Evolutionary conservation across 2,113 vertebrate genomes (phyloP).

Genomic region (Ptyas mucosa): DNA sequence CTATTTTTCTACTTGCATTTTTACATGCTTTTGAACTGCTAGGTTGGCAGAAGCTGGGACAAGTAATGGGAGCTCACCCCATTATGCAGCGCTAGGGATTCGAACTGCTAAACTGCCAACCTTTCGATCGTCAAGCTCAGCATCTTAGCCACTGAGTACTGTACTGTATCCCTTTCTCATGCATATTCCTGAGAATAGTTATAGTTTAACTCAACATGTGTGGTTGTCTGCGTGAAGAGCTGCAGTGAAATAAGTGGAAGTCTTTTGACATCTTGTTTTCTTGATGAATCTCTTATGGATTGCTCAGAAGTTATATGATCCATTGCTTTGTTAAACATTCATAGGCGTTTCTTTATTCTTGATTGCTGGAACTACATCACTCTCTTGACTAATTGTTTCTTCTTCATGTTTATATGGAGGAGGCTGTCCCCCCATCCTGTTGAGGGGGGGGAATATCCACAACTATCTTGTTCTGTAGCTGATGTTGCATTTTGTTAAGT

Average conservation of each 20-base stretch:
- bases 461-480: neutral
- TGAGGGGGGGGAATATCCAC: neutral
- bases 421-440: neutral
- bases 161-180: neutral
- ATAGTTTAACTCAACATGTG: neutral
- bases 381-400: neutral
- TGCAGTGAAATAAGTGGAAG: neutral
- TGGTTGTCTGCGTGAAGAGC: neutral
- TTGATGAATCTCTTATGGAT: neutral
- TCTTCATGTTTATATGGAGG: neutral
- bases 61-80: too few relatives aligned
- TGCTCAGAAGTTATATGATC: neutral
- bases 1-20: too few relatives aligned
- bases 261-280: neutral
- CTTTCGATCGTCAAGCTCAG: too few relatives aligned
- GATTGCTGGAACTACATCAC: conserved; percentile 1
- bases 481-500: neutral
- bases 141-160: too few relatives aligned
- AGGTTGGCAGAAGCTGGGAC: too few relatives aligned
- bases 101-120: too few relatives aligned
- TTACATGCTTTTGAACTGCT: too few relatives aligned
- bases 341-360: neutral
- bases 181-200: neutral
- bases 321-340: neutral
- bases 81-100: too few relatives aligned